phyloP scores from a whole-genome alignment of 2,888 invertebrate genomes.

The Dicranocentrus wangi region DNA sequence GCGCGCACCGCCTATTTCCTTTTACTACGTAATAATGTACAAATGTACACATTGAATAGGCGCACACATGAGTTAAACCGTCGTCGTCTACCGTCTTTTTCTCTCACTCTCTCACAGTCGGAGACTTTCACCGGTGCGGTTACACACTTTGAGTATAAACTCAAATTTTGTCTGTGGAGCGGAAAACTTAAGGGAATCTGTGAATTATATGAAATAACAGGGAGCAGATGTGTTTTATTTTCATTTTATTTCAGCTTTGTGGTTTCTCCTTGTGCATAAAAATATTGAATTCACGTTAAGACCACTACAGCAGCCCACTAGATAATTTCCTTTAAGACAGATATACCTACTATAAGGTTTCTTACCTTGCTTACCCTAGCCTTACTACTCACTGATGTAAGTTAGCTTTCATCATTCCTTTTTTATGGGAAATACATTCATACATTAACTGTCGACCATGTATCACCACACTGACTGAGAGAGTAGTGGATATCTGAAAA shows the following conservation, averaged over 20 bases:
- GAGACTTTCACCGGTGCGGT: slow-evolving; percentile 24
- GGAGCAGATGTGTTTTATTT: slow-evolving; percentile 52
- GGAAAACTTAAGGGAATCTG: slow-evolving; percentile 39
- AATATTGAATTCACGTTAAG: background rate
- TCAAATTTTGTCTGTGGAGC: slow-evolving; percentile 15
- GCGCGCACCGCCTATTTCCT: slow-evolving; percentile 32
- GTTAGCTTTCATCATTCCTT: background rate
- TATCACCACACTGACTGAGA: too few species aligned
- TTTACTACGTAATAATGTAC: background rate
- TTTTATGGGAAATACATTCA: background rate
- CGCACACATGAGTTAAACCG: background rate
- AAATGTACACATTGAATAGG: too few species aligned
- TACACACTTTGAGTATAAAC: slow-evolving; percentile 12
- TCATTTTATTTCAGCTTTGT: slow-evolving; percentile 44
- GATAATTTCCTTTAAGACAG: background rate
- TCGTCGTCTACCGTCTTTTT: background rate
- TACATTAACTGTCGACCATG: too few species aligned
- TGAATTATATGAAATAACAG: slow-evolving; percentile 18
- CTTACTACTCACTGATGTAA: background rate
- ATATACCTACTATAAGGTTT: background rate
- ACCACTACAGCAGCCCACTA: background rate
- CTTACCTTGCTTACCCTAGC: background rate
- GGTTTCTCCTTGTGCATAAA: slow-evolving; percentile 22
- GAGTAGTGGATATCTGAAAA: background rate
- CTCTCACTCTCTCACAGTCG: background rate